Evolutionary conservation across 2,888 invertebrate species (phyloP).

Genomic region (Eupithecia inturbata): DNA sequence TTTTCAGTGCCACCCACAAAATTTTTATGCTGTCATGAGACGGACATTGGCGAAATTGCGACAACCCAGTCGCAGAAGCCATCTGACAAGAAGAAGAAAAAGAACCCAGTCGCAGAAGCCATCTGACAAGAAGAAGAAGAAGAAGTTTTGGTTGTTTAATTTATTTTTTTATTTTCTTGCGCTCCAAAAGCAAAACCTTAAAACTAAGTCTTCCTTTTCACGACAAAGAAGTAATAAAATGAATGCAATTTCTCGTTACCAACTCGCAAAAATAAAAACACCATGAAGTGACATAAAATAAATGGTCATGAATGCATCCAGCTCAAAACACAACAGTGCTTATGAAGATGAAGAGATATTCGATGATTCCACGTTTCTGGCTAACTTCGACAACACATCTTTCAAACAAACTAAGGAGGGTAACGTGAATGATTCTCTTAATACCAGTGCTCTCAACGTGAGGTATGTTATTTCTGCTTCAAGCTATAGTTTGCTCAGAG

Average conservation of each 20-base stretch:
- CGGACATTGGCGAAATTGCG: too few species aligned
- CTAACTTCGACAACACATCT: constrained; percentile 66
- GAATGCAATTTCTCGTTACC: not conserved
- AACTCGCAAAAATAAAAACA: constrained; percentile 4
- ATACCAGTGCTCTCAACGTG: constrained; percentile 65
- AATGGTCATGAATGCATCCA: constrained; percentile 37
- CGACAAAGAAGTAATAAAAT: not conserved
- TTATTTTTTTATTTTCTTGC: constrained; percentile 8
- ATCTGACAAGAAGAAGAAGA: too few species aligned
- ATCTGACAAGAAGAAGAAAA: too few species aligned
- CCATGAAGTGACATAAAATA: constrained; percentile 11
- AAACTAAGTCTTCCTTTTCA: not conserved
- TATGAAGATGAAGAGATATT: constrained; percentile 73
- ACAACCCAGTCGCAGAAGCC: too few species aligned
- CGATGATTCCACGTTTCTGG: constrained; percentile 71
- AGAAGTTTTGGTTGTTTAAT: not conserved
- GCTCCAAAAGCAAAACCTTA: constrained; percentile 8
- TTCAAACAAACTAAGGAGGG: constrained; percentile 58
- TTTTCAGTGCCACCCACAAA: too few species aligned
- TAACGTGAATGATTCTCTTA: constrained; percentile 55
- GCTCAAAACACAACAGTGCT: constrained; percentile 50
- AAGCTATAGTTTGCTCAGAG: not conserved
- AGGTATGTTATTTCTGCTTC: constrained; percentile 53
- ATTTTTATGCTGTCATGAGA: too few species aligned
- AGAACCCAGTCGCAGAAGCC: too few species aligned